phyloP scores from a whole-genome alignment of 2,888 invertebrate genomes.

The Pachliopta kotzebuea region DNA sequence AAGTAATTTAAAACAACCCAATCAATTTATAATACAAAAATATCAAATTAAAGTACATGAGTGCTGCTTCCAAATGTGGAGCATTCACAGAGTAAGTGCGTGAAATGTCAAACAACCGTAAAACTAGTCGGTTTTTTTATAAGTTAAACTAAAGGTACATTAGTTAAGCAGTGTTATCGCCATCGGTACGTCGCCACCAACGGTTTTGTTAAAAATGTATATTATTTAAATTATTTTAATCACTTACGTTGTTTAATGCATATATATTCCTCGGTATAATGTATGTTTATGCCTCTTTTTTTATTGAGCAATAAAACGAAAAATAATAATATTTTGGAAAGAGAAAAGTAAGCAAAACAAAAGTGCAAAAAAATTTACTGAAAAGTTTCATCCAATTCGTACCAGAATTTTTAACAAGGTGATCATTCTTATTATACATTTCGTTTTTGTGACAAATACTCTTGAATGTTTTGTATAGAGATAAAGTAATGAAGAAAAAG shows the following conservation, averaged over 20 bases:
- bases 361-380: slow-evolving; percentile 60
- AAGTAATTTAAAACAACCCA: slow-evolving; percentile 39
- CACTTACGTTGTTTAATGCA: slow-evolving; percentile 67
- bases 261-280: slow-evolving; percentile 59
- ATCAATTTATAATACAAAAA: slow-evolving; percentile 14
- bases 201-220: slow-evolving; percentile 61
- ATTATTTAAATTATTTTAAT: slow-evolving; percentile 56
- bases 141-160: slow-evolving; percentile 44
- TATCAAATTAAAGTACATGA: slow-evolving; percentile 14
- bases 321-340: slow-evolving; percentile 47
- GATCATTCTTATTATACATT: slow-evolving; percentile 40
- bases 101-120: slow-evolving; percentile 39
- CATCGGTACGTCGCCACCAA: slow-evolving; percentile 63
- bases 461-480: slow-evolving; percentile 39
- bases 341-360: slow-evolving; percentile 65
- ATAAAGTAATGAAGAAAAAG: slow-evolving; percentile 52
- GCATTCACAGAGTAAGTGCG: slow-evolving; percentile 36
- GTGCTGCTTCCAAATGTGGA: slow-evolving; percentile 26
- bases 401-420: slow-evolving; percentile 34
- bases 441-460: slow-evolving; percentile 10
- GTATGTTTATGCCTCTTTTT: slow-evolving; percentile 66
- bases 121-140: slow-evolving; percentile 43
- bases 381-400: slow-evolving; percentile 55
- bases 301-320: slow-evolving; percentile 59
- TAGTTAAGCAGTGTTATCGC: slow-evolving; percentile 76